Percentiles rank a stretch among this genome's conserved stretches.
Conservation (phyloP, 1,140 invertebrate species). For the Papilio glaucus region DNA sequence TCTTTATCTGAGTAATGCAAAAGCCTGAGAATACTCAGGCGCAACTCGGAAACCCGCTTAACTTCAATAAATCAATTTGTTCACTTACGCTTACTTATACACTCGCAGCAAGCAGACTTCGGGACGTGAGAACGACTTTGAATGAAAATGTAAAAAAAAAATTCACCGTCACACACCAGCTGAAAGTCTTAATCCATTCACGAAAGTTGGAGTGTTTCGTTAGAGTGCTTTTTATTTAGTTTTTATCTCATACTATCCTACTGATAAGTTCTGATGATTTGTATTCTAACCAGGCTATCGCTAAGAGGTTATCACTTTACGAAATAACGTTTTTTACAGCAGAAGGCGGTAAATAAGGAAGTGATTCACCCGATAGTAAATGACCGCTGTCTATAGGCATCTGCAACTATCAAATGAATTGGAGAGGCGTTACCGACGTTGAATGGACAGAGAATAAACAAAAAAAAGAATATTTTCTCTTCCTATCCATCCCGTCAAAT, state of each 20-base stretch:
- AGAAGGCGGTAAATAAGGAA: no score
- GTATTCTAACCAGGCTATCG: neutral
- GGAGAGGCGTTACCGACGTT: no score
- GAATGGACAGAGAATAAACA: no score
- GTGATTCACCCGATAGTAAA: no score
- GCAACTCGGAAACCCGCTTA: conserved; percentile 73
- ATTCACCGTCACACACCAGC: conserved; percentile 44
- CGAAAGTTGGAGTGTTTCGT: conserved; percentile 32
- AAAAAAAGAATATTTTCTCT: no score
- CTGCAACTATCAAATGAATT: no score
- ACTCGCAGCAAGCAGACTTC: conserved; percentile 61
- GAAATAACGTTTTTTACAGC: no score
- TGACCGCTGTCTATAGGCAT: no score
- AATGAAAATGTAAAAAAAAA: conserved; percentile 58
- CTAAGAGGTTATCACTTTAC: no score
- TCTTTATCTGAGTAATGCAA: conserved; percentile 80
- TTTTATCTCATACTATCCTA: neutral
- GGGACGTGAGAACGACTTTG: conserved; percentile 60
- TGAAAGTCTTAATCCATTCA: conserved; percentile 37
- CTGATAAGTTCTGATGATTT: conserved; percentile 1
- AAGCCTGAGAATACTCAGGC: conserved; percentile 77
- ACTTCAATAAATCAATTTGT: conserved; percentile 83
- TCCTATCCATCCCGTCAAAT: no score
- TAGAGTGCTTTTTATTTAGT: conserved; percentile 18
- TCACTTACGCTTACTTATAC: conserved; percentile 79